phyloP scores from a whole-genome alignment of 2,888 invertebrate species.

The Horisme vitalbata region DNA sequence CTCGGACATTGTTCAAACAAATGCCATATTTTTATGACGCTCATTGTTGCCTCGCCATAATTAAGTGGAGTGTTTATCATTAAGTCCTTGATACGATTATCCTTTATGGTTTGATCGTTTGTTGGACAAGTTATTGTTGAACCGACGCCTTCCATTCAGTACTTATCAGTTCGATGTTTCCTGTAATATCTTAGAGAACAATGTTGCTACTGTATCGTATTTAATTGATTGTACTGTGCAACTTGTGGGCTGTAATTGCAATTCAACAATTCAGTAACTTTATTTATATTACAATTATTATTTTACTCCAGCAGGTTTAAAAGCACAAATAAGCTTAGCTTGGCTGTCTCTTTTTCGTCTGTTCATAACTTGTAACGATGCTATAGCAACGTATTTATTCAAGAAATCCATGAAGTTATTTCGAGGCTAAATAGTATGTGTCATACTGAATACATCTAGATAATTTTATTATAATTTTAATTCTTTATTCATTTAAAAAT shows the following conservation, averaged over 20 bases:
- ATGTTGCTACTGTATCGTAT: conserved; percentile 5
- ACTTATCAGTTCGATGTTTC: conserved; percentile 12
- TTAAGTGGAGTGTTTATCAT: conserved; percentile 20
- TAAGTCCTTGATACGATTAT: conserved; percentile 20
- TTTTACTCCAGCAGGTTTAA: conserved; percentile 32
- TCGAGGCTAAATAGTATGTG: too few species aligned
- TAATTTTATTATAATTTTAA: too few species aligned
- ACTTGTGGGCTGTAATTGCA: neutral
- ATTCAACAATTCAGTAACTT: too few species aligned
- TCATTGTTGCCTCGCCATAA: conserved; percentile 23
- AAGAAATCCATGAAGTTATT: neutral
- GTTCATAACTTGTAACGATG: too few species aligned
- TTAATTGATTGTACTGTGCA: neutral
- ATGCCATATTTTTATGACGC: conserved; percentile 46
- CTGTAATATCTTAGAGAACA: conserved; percentile 14
- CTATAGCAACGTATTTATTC: too few species aligned
- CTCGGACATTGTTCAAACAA: conserved; percentile 35
- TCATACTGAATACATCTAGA: too few species aligned
- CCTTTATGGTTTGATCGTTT: conserved; percentile 16
- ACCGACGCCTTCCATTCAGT: conserved; percentile 21
- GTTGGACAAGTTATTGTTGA: conserved; percentile 19
- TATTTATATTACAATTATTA: neutral
- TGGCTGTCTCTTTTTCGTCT: too few species aligned
- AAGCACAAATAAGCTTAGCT: too few species aligned
- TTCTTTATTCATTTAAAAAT: neutral